phyloP scores from a whole-genome alignment of 2,113 vertebrate species.

The Oplegnathus fasciatus region DNA sequence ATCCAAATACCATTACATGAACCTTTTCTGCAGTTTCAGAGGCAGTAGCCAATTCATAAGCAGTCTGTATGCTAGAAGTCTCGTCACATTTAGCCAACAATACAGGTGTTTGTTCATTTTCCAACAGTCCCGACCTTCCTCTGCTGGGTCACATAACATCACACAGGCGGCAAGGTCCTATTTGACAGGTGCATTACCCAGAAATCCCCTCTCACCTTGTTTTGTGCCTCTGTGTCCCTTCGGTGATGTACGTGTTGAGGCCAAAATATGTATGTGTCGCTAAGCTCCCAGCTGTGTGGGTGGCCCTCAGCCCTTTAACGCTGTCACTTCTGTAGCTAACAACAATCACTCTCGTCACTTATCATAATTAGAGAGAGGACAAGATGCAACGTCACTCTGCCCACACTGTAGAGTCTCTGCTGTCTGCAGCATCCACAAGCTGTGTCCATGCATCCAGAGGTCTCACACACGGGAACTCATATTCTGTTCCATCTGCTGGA shows the following conservation, averaged over 20 bases:
- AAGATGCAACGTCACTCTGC: slow-evolving; percentile 47
- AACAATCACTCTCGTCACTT: slow-evolving; percentile 48
- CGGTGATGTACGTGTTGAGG: slow-evolving; percentile 41
- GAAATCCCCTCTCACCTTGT: slow-evolving; percentile 68
- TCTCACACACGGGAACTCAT: slow-evolving; percentile 25
- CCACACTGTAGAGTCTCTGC: slow-evolving; percentile 15
- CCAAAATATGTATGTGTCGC: slow-evolving; percentile 56
- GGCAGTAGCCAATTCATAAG: slow-evolving; percentile 6
- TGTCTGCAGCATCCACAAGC: slow-evolving; percentile 36
- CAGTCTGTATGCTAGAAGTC: neutral
- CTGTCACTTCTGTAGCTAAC: slow-evolving; percentile 52
- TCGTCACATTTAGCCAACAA: slow-evolving; percentile 31
- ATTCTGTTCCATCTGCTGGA: slow-evolving; percentile 41
- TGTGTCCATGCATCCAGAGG: slow-evolving; percentile 18
- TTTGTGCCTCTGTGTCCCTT: slow-evolving; percentile 45
- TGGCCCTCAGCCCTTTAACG: slow-evolving; percentile 51
- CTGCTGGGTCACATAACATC: slow-evolving; percentile 46
- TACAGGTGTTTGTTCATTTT: slow-evolving; percentile 56
- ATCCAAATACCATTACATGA: neutral
- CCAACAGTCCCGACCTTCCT: slow-evolving; percentile 38
- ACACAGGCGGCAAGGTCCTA: slow-evolving; percentile 53
- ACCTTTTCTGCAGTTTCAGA: neutral
- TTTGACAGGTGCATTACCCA: slow-evolving; percentile 63
- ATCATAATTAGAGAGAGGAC: slow-evolving; percentile 55
- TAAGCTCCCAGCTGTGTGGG: slow-evolving; percentile 54